phyloP scores from a whole-genome alignment of 1,140 invertebrate genomes.

The Hylyphantes graminicola region DNA sequence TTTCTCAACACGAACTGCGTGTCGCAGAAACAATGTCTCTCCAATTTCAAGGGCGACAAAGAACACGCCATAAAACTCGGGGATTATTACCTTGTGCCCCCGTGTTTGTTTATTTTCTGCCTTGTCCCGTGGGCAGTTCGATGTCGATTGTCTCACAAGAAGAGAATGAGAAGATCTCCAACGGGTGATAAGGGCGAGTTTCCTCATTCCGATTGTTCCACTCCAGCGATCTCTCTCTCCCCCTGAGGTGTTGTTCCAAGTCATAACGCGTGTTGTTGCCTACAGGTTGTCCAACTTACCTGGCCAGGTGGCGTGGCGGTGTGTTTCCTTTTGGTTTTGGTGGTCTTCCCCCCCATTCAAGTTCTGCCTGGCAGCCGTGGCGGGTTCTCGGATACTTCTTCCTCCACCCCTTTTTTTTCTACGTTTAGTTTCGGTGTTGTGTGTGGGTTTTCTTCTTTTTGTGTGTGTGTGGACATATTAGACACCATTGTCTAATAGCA shows the following conservation, averaged over 20 bases:
- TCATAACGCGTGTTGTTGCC: conserved; percentile 1
- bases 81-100: too few relatives aligned
- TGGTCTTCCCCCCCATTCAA: neutral
- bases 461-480: neutral
- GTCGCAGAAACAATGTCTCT: too few relatives aligned
- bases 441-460: conserved; percentile 26
- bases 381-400: neutral
- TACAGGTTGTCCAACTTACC: neutral
- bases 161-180: neutral
- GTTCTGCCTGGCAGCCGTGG: neutral
- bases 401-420: neutral
- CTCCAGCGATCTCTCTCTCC: conserved; percentile 22
- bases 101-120: too few relatives aligned
- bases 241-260: conserved; percentile 27
- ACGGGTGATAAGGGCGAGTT: neutral
- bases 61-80: too few relatives aligned
- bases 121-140: neutral
- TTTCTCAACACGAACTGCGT: too few relatives aligned
- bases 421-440: neutral
- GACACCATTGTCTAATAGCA: too few relatives aligned
- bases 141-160: neutral
- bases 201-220: conserved; percentile 43
- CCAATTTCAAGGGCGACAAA: too few relatives aligned
- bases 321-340: neutral
- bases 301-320: conserved; percentile 30